Base-by-base conservation (phyloP, 1,140 invertebrate species). In the Calosoma granatense region DNA sequence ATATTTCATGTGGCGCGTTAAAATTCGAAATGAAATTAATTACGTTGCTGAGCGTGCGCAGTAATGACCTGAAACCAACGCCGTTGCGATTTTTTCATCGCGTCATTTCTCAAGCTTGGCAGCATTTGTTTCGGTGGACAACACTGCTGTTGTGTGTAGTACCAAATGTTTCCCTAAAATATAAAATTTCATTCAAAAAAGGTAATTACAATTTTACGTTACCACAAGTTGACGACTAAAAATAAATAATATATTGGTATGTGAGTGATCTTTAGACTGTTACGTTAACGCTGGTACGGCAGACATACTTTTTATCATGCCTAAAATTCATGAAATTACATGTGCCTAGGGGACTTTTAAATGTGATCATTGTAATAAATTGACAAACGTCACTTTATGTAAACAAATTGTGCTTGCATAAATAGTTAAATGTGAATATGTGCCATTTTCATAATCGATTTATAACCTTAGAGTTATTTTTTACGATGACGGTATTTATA, bases 101-200 rank as follows among this genome's bases (percentile, higher is more conserved):
- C 41, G 54, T 59, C 54, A 59, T 58, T 64, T 65, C 61, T 61
- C 55, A 61, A 68, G 63, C 66, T 69, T 70, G 67, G 67, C 67
- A 71, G 68, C 69, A 71, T 67, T 71, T 71, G 68, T 71, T 69
- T 36, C 22, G 58, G 60, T 60, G 64, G 59, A n/a, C n/a, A n/a
- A 60, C 68, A 65, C 68, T 64, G 67, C 69, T 67, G 63, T 69
- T 71, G 64, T 62, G 47, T 51, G 47, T 53, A 59, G 68, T 68
- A 68, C 61, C 64, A 66, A 71, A 68, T 67, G 68, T 70, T 64
- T 67, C 70, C 70, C 68, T 69, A 71, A 66, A 70, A 56, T 53
- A 22, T 22, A 14, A 53, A 21, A 52, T 51, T 61, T 61, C 60
- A 52, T 56, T 59, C 61, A 58, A 63, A 67, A 67, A 70, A 69